phyloP scores from a whole-genome alignment of 2,888 invertebrate genomes.

The Calameuta idolon region DNA sequence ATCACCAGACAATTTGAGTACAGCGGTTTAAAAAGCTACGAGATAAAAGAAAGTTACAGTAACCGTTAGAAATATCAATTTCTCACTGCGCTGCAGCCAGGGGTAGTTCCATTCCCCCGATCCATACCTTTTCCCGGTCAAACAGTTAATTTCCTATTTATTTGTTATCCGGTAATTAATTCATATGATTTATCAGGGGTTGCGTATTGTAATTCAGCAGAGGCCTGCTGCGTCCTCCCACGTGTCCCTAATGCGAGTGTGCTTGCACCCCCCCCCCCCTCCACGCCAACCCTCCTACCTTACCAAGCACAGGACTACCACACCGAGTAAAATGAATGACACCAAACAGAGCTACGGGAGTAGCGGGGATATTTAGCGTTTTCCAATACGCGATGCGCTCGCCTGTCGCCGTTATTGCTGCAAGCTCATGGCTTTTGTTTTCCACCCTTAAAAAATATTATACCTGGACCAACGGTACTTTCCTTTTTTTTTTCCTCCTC shows the following conservation, averaged over 20 bases:
- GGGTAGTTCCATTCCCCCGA: too few relatives aligned
- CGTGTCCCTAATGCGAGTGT: background rate
- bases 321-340: slow-evolving; percentile 57
- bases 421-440: slow-evolving; percentile 24
- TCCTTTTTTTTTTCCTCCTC: background rate
- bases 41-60: background rate
- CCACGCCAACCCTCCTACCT: background rate
- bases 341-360: slow-evolving; percentile 45
- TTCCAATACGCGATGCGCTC: slow-evolving; percentile 50
- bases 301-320: slow-evolving; percentile 1
- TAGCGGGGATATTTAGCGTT: slow-evolving; percentile 57
- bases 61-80: background rate
- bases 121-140: background rate
- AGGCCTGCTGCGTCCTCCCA: slow-evolving; percentile 7
- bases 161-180: slow-evolving; percentile 34
- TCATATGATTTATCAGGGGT: slow-evolving; percentile 29
- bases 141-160: slow-evolving; percentile 32
- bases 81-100: background rate
- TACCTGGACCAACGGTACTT: background rate
- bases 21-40: too few relatives aligned
- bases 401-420: slow-evolving; percentile 28
- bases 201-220: slow-evolving; percentile 2
- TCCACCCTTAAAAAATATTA: slow-evolving; percentile 26
- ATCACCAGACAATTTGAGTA: background rate
- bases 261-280: background rate